A percentile compares a stretch with the other conserved stretches of the same genome.
Evolutionary conservation across 2,113 vertebrate genomes (phyloP).

Genomic region (Anoplopoma fimbria): DNA sequence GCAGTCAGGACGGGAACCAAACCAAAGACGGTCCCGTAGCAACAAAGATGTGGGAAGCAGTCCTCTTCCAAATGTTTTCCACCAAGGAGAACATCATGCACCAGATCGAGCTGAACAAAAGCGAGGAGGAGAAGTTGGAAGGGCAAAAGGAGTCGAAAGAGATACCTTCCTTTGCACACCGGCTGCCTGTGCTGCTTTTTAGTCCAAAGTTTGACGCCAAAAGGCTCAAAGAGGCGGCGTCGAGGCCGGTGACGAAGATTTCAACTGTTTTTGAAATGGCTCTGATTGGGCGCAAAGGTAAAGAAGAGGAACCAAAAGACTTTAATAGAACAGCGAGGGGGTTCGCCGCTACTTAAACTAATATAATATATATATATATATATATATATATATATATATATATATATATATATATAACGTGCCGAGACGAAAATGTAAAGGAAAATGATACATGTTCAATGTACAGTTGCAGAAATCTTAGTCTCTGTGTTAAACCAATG

Average conservation of each 20-base stretch:
- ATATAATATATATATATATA: conserved; percentile 10
- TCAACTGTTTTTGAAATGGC: conserved; percentile 84
- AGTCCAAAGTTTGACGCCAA: conserved; percentile 93
- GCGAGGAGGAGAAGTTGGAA: conserved; percentile 64
- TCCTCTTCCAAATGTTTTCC: conserved; percentile 91
- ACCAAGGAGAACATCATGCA: conserved; percentile 84
- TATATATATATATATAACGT: background rate
- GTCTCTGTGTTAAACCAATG: conserved; percentile 33
- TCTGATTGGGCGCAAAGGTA: conserved; percentile 81
- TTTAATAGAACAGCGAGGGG: conserved; percentile 92
- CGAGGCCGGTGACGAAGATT: conserved; percentile 84
- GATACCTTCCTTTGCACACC: conserved; percentile 80
- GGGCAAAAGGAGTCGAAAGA: conserved; percentile 62
- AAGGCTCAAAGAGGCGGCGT: conserved; percentile 89
- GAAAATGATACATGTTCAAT: conserved; percentile 49
- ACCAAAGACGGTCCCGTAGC: conserved; percentile 81
- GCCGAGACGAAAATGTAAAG: conserved; percentile 42
- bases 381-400: no score
- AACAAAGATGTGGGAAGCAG: conserved; percentile 92
- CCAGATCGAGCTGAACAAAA: conserved; percentile 81
- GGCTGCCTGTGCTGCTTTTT: conserved; percentile 89
- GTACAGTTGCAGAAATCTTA: conserved; percentile 62
- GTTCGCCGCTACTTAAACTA: conserved; percentile 80
- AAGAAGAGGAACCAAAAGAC: conserved; percentile 88
- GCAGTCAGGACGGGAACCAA: conserved; percentile 45